Percentiles rank a stretch among this genome's conserved stretches.
phyloP scores from a whole-genome alignment of 2,113 vertebrate species.

The Naja naja region DNA sequence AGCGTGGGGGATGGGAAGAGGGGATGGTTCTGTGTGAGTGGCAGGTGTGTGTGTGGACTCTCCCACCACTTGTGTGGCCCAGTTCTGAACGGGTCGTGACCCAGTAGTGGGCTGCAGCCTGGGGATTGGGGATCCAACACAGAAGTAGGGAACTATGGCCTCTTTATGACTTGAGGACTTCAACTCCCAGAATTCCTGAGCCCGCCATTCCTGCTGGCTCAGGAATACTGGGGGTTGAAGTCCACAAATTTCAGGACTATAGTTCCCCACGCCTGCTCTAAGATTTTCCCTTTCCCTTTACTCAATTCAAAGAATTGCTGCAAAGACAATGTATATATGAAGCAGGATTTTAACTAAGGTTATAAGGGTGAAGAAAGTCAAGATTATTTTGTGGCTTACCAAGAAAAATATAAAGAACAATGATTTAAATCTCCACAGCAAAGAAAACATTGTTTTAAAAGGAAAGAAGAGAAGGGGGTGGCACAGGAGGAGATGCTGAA shows the following conservation, averaged over 20 bases:
- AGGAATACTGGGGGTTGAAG: background rate
- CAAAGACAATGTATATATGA: background rate
- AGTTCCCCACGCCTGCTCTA: background rate
- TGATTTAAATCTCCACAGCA: background rate
- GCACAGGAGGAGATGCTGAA: background rate
- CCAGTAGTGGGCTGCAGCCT: background rate
- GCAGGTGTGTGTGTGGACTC: too few relatives aligned
- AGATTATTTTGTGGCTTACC: background rate
- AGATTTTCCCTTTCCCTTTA: background rate
- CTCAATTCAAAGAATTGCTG: background rate
- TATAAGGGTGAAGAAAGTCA: background rate
- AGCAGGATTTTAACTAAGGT: background rate
- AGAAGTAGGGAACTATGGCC: background rate
- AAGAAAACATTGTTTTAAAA: background rate
- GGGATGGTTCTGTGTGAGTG: background rate
- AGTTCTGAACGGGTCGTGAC: background rate
- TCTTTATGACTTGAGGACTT: background rate
- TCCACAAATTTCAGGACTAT: background rate
- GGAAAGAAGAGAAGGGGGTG: background rate
- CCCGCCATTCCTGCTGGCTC: background rate
- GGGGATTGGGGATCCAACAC: background rate
- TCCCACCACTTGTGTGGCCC: too few relatives aligned
- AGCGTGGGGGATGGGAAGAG: too few relatives aligned
- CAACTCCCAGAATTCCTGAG: background rate
- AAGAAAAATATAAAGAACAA: background rate